Base-by-base conservation (phyloP, 2,797 vertebrate species). In the Cirrhinus mrigala region DNA sequence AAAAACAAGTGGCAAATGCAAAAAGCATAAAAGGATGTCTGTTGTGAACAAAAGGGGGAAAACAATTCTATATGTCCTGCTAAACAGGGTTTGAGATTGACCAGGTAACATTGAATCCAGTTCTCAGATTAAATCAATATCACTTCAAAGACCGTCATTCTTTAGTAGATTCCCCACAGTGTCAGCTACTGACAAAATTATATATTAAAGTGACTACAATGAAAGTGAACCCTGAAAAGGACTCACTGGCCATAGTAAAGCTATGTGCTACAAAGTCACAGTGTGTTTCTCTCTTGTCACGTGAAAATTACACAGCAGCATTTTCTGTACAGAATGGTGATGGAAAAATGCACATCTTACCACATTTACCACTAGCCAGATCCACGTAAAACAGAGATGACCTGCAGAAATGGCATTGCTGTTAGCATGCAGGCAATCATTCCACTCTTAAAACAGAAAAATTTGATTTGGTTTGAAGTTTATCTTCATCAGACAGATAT, bases 311-410 rank as follows among this genome's bases (percentile, higher is more conserved):
- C 66, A 68, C 22, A 44, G 5, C 2, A n/a, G 12, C 16, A 37
- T 58, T 22, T 77, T 50, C 78, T 1, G 46, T 29, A 58, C 20
- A 73, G 44, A 66, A 33, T 29, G 12, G 16, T 29, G 52, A 24
- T 1, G 22, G 29, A 69, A 68, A 68, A 20, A 18, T n/a, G 22
- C 62, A 66, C 3, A 22, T 74, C 97, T 96, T 94, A 99, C 98
- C 97, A 75, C 98, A 99, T 92, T 95, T 95, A 0, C 96, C 97
- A 0, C 96, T 94, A 0, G 93, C 97, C 79, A 99, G 96, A 93
- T 99, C 97, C 93, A 98, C 96, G 0, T 97, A 97, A 93, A 97
- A 99, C 50, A 99, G 93, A 0, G 97, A 96, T 1, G 98, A 99
- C 91, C 98, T 99, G 91, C 22, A 66, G 46, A 68, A 76, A 56